Base-by-base conservation (phyloP, 2,113 vertebrate species). In the Centropristis striata region DNA sequence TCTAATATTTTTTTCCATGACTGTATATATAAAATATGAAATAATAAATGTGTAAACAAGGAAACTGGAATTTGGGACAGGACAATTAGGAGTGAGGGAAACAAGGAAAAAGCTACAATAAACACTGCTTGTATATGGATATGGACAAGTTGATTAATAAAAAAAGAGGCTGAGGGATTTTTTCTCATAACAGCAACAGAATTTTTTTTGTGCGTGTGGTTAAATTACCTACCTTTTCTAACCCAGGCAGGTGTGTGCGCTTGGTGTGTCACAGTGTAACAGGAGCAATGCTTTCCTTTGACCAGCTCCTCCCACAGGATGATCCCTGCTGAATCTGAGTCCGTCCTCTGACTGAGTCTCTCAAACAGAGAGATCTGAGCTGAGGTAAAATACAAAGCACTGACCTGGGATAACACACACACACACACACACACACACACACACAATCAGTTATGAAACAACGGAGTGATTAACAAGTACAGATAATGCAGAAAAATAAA, bases 171-270 rank as follows among this genome's bases (percentile, higher is more conserved):
- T 41, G n/a, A 59, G 16, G 13, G 36, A 21, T 66, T 60, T 8
- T 37, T 36, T 53, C 13, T 39, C 9, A 11, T n/a, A n/a, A n/a
- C n/a, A n/a, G n/a, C n/a, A n/a, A n/a, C n/a, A n/a, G n/a, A n/a
- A n/a, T n/a, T n/a, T n/a, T n/a, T n/a, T n/a, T 50, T 21, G 51
- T 53, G 7, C 7, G 21, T 39, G n/a, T n/a, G 10, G 0, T 20
- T 37, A 42, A 9, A 8, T 44, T 39, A n/a, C 81, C 71, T 89
- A 97, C 96, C 96, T 96, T 95, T 95, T 44, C 94, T 94, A 57
- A 97, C 95, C 96, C 96, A 96, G 6, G 94, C 90, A 54, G 93
- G 90, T 0, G 25, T 37, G 49, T 97, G 96, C 64, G 89, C 91
- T 28, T 47, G 91, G 73, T 97, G 95, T 47, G 86, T 81, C 64